Base-by-base conservation (phyloP, 2,888 invertebrate genomes). In the Drosophila nr. perissopoda region DNA sequence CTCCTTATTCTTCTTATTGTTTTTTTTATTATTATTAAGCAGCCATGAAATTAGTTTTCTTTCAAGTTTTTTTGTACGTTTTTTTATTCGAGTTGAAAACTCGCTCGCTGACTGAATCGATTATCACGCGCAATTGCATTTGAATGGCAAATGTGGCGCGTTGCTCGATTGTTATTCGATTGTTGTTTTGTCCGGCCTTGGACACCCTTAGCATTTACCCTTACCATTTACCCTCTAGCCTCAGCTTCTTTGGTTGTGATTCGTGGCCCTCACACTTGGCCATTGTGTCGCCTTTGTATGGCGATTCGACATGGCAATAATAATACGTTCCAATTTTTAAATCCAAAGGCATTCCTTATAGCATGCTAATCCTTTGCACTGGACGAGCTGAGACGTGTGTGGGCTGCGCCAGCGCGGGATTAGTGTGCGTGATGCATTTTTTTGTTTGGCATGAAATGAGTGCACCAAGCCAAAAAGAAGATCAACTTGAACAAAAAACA, bases 331-430 rank as follows among this genome's bases (percentile, higher is more conserved):
- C n/a, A 27, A 13, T 36, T 29, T 38, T 27, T 71, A 54, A 65
- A 66, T 34, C 42, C 40, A 36, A 56, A 56, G 27, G 42, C 49
- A 38, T 40, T 36, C 49, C 60, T 40, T 42, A 49, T 52, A 60
- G 63, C 82, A 89, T 88, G 87, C 89, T 87, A 90, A 90, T 90
- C 87, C 87, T 83, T 86, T 82, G 68, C 68, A 63, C 52, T 46
- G 46, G 46, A 46, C 46, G 16, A 46, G 46, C 46, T 56, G 40
- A 76, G 72, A 85, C 92, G 91, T 91, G 91, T 91, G 91, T 92
- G 92, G 92, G 90, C 92, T 87, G 78, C 72, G 68, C 75, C 82
- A 88, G 71, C 73, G 80, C 81, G 64, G 83, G 91, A 89, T 88
- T 88, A 89, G 76, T 76, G 63, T 76, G 56, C 33, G 63, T 59